Conservation (phyloP, 2,888 invertebrate genomes). For the Cosmia trapezina region DNA sequence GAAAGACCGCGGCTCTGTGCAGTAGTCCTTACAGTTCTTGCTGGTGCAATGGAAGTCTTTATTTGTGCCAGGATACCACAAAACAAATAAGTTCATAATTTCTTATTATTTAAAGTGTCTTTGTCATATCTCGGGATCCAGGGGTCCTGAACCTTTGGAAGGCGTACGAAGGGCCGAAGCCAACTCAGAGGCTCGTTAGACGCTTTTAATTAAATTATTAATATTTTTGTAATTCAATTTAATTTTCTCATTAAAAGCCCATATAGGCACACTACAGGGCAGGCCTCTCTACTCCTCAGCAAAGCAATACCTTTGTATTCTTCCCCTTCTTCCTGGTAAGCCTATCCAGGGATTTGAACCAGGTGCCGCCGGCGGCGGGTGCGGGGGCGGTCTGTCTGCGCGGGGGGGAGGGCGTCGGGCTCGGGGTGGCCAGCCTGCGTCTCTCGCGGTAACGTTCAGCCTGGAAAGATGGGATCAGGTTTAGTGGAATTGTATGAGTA, state of each 20-base stretch:
- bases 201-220: no score
- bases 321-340: constrained; percentile 92
- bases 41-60: not conserved
- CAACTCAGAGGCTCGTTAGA: no score
- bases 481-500: constrained; percentile 1
- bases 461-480: constrained; percentile 69
- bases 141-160: no score
- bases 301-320: constrained; percentile 77
- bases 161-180: no score
- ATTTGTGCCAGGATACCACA: not conserved
- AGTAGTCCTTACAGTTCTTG: not conserved
- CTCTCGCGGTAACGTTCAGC: constrained; percentile 92
- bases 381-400: constrained; percentile 86
- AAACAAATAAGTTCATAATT: not conserved
- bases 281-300: not conserved
- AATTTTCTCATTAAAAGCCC: not conserved
- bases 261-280: no score
- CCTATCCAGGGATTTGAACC: constrained; percentile 95
- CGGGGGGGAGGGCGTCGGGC: constrained; percentile 92
- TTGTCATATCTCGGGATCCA: no score
- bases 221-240: not conserved
- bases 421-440: constrained; percentile 94
- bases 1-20: not conserved
- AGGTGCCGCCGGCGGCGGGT: constrained; percentile 91
- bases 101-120: not conserved